These are phyloP conservation scores for Limnothrissa miodon DNA, from an alignment of 2,113 vertebrate species.

Conservation along the genomic window DNA sequence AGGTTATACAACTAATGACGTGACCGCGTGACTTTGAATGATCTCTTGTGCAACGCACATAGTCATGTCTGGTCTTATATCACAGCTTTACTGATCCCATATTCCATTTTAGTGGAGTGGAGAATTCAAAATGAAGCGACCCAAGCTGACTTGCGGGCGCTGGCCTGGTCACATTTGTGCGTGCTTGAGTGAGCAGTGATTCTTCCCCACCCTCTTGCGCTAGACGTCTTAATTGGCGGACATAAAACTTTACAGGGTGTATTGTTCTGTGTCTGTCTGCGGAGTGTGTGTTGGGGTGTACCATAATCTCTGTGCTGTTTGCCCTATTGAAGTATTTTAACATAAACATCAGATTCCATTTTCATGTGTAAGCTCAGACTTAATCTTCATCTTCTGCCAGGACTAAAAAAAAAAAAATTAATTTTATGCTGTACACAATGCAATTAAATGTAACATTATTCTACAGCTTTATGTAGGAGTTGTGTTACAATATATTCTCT, in stretches of 20 bases:
- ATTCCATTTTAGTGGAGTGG: conserved; percentile 1
- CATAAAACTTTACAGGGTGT: conserved; percentile 15
- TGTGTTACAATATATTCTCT: neutral
- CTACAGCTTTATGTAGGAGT: neutral
- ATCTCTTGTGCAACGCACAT: neutral
- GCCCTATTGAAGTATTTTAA: neutral
- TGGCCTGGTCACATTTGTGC: conserved; percentile 5
- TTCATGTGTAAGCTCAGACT: neutral
- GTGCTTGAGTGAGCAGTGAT: neutral
- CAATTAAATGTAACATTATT: neutral
- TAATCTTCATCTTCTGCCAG: neutral
- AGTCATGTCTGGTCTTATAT: neutral
- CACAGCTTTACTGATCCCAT: neutral
- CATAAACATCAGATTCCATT: too few species aligned
- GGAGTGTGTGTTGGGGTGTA: neutral
- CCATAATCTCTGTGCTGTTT: neutral
- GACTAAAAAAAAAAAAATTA: neutral
- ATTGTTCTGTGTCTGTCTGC: conserved; percentile 8
- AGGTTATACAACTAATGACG: neutral
- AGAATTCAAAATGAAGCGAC: neutral
- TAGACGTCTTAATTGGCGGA: conserved; percentile 6
- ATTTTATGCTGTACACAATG: neutral
- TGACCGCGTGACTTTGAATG: neutral
- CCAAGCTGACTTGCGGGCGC: neutral
- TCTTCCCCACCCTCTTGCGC: neutral